Evolutionary conservation across 2,888 invertebrate genomes (phyloP), one percentile per base, ranked within the genome.

Genomic region (Ichneumon xanthorius): DNA sequence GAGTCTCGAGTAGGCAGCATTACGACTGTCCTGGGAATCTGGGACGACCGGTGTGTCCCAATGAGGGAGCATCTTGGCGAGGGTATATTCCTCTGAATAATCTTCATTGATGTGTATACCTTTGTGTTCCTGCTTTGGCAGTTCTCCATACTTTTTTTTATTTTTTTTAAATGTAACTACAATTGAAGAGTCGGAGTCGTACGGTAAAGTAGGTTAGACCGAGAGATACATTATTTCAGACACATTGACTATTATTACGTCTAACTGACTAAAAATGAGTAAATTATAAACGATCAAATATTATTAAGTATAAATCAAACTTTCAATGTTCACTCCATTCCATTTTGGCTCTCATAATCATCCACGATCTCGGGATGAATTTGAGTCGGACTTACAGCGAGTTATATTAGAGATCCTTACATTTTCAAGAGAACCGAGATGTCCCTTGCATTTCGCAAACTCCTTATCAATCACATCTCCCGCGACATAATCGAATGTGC

Each of bases 21-120:
- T 72, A 84, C 68, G 84, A 78, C 72, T 78, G 58, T 48, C 40
- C 70, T 65, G 33, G 80, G 75, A 83, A 76, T 80, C 76, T 40
- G 58, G 76, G 45, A 30, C 63, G 79, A 50, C 16, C 65, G 16
- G 33, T 55, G 70, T 48, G 61, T 61, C 48, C 30, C 55, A 55
- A 26, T 58, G 67, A 50, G n/a, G 6, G 40, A 40, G 68, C 65
- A 37, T 76, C 37, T 50, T 6, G 33, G 50, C 63, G 65, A 50
- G 65, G 61, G 37, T 53, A 22, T 30, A 65, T 75, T 75, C 61
- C 40, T 71, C 55, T 26, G 53, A 65, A 63, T 67, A 19, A 55
- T 37, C 71, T 37, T 33, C 55, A 30, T 63, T 63, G 30, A 63
- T 63, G 30, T 6, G 30, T 33, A 33, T 63, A 16, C 6, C 6